These are phyloP conservation scores for Paragorgia papillata DNA, from an alignment of 92 coral and sea anemone genomes.

Conservation along the genomic window DNA sequence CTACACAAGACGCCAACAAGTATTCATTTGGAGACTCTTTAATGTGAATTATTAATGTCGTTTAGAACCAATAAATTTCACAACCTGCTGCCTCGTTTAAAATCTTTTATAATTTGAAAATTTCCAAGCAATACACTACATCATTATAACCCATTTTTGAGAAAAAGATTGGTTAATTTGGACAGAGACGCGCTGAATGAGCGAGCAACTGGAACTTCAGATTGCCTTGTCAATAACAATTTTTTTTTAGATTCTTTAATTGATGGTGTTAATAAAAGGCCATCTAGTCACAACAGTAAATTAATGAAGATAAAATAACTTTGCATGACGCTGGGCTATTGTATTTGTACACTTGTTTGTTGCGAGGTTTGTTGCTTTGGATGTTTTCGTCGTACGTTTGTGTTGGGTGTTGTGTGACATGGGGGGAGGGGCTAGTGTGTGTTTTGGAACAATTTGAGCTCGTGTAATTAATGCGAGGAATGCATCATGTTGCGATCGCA, in stretches of 20 bases:
- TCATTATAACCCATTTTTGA: no score
- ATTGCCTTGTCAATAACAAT: no score
- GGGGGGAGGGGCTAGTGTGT: conserved; percentile 50
- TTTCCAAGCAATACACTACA: no score
- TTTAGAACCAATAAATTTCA: no score
- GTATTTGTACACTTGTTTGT: background rate
- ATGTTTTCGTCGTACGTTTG: conserved; percentile 1
- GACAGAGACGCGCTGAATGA: no score
- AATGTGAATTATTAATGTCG: no score
- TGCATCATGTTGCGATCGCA: conserved; percentile 54
- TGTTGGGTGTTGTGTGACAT: conserved; percentile 20
- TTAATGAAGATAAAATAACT: background rate
- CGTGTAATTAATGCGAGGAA: conserved; percentile 50
- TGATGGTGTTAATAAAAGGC: conserved; percentile 2
- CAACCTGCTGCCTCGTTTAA: no score
- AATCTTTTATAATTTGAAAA: no score
- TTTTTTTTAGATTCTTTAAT: conserved; percentile 14
- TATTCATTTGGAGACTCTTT: no score
- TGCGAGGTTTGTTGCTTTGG: background rate
- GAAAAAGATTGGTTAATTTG: no score
- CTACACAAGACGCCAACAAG: no score
- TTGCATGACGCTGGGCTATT: conserved; percentile 17
- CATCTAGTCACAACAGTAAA: background rate
- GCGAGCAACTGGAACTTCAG: no score
- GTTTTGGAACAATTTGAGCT: conserved; percentile 48